A percentile compares a stretch with the other conserved stretches of the same genome.
These are phyloP conservation scores for Spatula versicolor DNA, from an alignment of 2,797 vertebrate genomes.

Conservation along the genomic window DNA sequence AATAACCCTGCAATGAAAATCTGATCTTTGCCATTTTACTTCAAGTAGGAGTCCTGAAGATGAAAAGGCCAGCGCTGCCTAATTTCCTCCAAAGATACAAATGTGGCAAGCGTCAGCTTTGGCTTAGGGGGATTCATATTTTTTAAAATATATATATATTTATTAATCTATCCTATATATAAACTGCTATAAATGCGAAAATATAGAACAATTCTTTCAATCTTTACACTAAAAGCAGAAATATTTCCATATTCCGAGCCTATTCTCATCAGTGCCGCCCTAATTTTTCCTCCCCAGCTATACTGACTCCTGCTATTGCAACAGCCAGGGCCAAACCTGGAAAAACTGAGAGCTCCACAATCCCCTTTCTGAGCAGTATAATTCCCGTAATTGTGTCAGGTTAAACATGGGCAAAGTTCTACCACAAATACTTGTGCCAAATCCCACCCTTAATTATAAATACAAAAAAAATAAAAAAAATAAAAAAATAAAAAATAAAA, in stretches of 20 bases:
- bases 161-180: neutral
- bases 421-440: neutral
- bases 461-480: neutral
- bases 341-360: neutral
- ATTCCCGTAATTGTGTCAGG: neutral
- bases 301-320: conserved; percentile 59
- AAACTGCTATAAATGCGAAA: neutral
- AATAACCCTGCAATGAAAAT: neutral
- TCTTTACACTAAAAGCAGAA: neutral
- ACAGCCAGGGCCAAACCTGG: neutral
- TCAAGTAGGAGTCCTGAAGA: neutral
- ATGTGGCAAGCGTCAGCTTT: neutral
- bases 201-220: neutral
- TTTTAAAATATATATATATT: neutral
- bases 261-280: conserved; percentile 56
- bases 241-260: conserved; percentile 32
- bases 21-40: neutral
- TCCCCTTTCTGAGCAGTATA: neutral
- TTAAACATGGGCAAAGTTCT: neutral
- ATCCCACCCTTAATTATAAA: neutral
- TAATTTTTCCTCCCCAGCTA: conserved; percentile 60
- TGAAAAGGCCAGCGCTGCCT: neutral
- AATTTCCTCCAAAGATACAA: neutral
- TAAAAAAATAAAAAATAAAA: no score
- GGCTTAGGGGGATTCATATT: neutral